Evolutionary conservation across 1,140 invertebrate species (phyloP), one percentile per base, ranked within the genome.

Genomic region (Glossosoma conforme): DNA sequence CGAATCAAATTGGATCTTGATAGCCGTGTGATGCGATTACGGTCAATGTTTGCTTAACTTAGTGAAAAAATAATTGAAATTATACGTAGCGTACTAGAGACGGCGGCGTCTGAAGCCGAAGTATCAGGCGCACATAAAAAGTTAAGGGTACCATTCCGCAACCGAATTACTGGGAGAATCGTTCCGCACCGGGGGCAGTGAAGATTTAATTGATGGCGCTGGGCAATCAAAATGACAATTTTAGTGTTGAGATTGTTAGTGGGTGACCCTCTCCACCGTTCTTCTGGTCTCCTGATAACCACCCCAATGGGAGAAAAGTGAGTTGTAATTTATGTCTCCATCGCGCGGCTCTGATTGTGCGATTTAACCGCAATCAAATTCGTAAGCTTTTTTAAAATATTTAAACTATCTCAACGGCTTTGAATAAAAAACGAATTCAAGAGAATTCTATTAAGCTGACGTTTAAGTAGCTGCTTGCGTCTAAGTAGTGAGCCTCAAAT

Each of bases 21-120:
- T 57, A 57, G 50, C 55, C 43, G 50, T 52, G 50, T 57, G 55
- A 57, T 43, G 55, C 55, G 55, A 57, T 57, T 57, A 57, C 55
- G 55, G 55, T 57, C 55, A 57, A 57, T 57, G 55, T 57, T 57
- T 57, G 55, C 55, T 57, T 57, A 57, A 57, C 55, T 57, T 53
- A 57, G 50, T 57, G 55, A 58, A 58, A 58, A 58, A 58, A 58
- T 58, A 58, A 58, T 58, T 58, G 56, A 58, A 58, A 58, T 58
- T 58, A 58, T 45, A 54, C 51, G 43, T 25, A 19, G 21, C 33
- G 35, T 20, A 22, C 13, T 38, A 44, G 19, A 33, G 25, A n/a
- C 17, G 21, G 11, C 40, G 18, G 13, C n/a, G 40, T 37, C n/a
- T n/a, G n/a, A 20, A 47, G 46, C 14, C n/a, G n/a, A n/a, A n/a